A percentile compares a stretch with the other conserved stretches of the same genome.
Evolutionary conservation across 30 jellyfish, hydroid and myxozoan genomes (phyloP).

Genomic region (Rhopilema esculentum): DNA sequence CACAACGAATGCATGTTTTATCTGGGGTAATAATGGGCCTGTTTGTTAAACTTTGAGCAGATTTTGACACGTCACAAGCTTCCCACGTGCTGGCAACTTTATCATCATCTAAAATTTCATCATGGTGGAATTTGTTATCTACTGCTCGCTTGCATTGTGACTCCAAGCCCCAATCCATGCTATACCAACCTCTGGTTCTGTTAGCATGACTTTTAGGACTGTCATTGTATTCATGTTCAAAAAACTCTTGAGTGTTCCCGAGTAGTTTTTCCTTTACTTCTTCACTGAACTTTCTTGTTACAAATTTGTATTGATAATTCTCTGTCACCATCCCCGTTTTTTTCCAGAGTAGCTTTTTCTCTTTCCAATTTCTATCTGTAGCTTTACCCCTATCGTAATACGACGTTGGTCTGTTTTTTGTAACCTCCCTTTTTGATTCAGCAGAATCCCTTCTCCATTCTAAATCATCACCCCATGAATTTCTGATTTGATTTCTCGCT

Average conservation of each 20-base stretch:
- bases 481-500: background rate
- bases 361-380: background rate
- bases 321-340: constrained; percentile 1
- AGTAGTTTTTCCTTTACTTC: constrained; percentile 11
- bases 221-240: background rate
- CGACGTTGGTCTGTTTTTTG: background rate
- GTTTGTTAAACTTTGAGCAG: no score
- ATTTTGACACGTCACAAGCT: no score
- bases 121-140: background rate
- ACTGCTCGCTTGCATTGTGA: background rate
- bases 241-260: background rate
- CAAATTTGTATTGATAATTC: background rate
- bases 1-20: background rate
- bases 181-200: background rate
- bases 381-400: background rate
- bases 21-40: no score
- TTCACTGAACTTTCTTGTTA: constrained; percentile 28
- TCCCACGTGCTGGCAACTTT: background rate
- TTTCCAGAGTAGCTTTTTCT: background rate
- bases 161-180: background rate
- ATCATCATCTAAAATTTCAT: background rate
- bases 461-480: constrained; percentile 7
- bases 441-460: constrained; percentile 51
- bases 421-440: background rate
- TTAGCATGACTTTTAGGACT: background rate